Evolutionary conservation across 2,113 vertebrate genomes (phyloP), one percentile per base, ranked within the genome.

Genomic region (Ophiodon elongatus): DNA sequence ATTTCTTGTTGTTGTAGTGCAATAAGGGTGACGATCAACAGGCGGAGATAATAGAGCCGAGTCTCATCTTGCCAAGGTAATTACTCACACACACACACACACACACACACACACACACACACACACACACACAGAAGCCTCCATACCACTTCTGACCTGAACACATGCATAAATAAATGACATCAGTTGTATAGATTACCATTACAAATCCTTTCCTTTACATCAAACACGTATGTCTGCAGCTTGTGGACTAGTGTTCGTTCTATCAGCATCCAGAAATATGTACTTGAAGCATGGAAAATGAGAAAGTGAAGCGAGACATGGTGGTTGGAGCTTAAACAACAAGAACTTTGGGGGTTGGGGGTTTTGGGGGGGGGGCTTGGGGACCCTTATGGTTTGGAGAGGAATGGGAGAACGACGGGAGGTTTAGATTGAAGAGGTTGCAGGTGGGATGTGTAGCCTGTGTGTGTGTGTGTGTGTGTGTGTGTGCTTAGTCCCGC

Each of bases 381-480:
- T 39, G 45, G 60, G 59, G 69, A 54, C 77, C 73, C 75, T 87
- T 27, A 9, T 76, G 50, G 78, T 80, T 77, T 75, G 33, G 21
- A 25, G 69, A 56, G 41, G 52, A 83, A 85, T 7, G 54, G 66
- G 66, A 41, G 35, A 82, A 67, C 9, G 50, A 71, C 83, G 62
- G 65, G 69, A 64, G 65, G 50, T 79, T 83, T 76, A 56, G 50
- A 33, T 56, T 84, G 75, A 88, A 91, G 89, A 78, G 79, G 73
- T 79, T 89, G 87, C 89, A 92, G 87, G 84, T 91, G 83, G 82
- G 54, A 56, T 85, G 25, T 75, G 15, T 25, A 63, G 69, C 29
- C 4, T 75, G 52, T 59, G 52, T 74, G 50, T 73, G 62, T 72
- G 62, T n/a, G 8, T 45, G 23, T 54, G 19, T 73, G 47, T 65